These are phyloP conservation scores for Aptenodytes patagonicus DNA, from an alignment of 2,113 vertebrate species.

Conservation along the genomic window DNA sequence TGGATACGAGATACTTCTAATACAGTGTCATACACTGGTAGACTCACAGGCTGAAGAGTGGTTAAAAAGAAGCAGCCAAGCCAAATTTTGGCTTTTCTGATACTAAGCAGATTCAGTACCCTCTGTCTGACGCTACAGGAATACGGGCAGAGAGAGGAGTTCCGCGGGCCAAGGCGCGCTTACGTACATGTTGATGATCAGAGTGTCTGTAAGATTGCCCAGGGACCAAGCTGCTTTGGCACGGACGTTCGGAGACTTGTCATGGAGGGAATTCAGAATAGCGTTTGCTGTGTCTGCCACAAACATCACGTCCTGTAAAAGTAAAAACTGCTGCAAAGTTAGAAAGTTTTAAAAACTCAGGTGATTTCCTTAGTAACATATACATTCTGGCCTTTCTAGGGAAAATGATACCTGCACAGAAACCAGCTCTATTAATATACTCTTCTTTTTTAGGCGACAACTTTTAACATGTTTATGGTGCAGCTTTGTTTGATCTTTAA, in stretches of 20 bases:
- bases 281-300: constrained; percentile 94
- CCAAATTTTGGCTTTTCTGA: neutral
- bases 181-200: constrained; percentile 92
- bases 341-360: neutral
- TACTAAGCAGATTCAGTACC: rapidly evolving
- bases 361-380: neutral
- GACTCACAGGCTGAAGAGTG: neutral
- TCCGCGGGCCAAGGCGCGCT: rapidly evolving
- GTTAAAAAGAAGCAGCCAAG: neutral
- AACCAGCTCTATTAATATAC: neutral
- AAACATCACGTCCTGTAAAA: constrained; percentile 92
- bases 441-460: neutral
- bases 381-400: neutral
- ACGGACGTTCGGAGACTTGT: constrained; percentile 89
- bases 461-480: neutral
- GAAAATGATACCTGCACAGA: neutral
- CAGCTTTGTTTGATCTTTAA: neutral
- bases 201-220: constrained; percentile 93
- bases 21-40: neutral
- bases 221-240: constrained; percentile 96
- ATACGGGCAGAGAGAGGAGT: neutral
- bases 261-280: constrained; percentile 85
- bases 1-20: neutral
- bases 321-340: neutral
- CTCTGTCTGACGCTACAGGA: rapidly evolving